A percentile compares a stretch with the other conserved stretches of the same genome.
These are phyloP conservation scores for Odontesthes bonariensis DNA, from an alignment of 2,113 vertebrate species.

Conservation along the genomic window DNA sequence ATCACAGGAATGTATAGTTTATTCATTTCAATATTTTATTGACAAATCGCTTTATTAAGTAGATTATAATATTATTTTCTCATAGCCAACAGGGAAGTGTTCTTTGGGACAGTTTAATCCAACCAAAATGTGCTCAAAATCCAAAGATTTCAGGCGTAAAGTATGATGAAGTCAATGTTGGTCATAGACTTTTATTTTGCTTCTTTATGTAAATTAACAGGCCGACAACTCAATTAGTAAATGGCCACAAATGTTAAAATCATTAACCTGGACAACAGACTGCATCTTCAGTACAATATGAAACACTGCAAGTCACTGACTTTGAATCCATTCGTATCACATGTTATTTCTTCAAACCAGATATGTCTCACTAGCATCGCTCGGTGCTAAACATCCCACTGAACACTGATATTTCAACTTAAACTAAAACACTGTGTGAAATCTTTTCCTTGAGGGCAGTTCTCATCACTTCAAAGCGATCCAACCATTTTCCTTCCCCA, in stretches of 20 bases:
- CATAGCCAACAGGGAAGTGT: background rate
- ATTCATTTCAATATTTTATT: background rate
- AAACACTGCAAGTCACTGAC: background rate
- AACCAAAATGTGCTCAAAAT: too few relatives aligned
- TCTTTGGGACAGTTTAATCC: too few relatives aligned
- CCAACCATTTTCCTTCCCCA: background rate
- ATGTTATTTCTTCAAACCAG: background rate
- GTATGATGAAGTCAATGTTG: too few relatives aligned
- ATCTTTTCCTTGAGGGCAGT: background rate
- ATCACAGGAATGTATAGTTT: background rate
- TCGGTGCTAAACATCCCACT: background rate
- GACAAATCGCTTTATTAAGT: too few relatives aligned
- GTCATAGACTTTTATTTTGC: too few relatives aligned
- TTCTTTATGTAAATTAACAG: too few relatives aligned
- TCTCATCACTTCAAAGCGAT: constrained; percentile 1
- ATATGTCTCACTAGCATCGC: background rate
- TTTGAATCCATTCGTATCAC: background rate
- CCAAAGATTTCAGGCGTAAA: too few relatives aligned
- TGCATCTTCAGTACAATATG: too few relatives aligned
- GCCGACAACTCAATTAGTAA: background rate
- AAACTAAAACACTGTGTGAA: background rate
- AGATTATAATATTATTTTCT: background rate
- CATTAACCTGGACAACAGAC: too few relatives aligned
- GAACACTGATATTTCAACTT: background rate
- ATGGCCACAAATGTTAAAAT: background rate